Evolutionary conservation across 2,113 vertebrate species (phyloP).

Genomic region (Willisornis vidua): DNA sequence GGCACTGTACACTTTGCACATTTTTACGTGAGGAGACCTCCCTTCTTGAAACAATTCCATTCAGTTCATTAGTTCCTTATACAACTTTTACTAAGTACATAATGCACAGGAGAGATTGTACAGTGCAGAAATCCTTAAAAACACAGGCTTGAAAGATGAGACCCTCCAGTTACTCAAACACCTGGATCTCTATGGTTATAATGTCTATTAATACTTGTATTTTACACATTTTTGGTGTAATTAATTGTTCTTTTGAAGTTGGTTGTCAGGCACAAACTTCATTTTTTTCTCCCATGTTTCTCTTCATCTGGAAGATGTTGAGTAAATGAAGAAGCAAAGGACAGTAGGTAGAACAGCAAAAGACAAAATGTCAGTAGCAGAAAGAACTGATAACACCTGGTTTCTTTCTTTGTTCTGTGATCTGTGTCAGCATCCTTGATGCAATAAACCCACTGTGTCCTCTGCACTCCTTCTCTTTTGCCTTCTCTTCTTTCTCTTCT

Average conservation of each 20-base stretch:
- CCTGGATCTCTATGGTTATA: background rate
- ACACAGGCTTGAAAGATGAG: background rate
- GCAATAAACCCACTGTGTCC: background rate
- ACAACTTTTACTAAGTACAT: background rate
- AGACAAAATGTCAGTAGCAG: background rate
- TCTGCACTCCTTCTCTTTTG: background rate
- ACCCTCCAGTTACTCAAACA: background rate
- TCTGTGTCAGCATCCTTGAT: background rate
- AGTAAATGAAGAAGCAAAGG: background rate
- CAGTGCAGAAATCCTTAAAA: background rate
- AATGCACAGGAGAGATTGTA: background rate
- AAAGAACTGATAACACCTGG: background rate
- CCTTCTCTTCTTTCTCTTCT: background rate
- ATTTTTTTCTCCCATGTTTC: background rate
- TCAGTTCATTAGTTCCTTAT: background rate
- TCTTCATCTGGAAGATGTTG: background rate
- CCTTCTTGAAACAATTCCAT: fast-evolving
- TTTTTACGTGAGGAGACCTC: background rate
- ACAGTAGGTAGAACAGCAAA: background rate
- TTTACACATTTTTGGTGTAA: background rate
- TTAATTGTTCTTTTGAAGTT: background rate
- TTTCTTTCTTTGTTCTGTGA: background rate
- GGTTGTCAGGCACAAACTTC: background rate
- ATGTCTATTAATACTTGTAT: background rate
- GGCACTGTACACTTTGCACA: background rate